Conservation (phyloP, 2,888 invertebrate genomes). For the Temnothorax unifasciatus region DNA sequence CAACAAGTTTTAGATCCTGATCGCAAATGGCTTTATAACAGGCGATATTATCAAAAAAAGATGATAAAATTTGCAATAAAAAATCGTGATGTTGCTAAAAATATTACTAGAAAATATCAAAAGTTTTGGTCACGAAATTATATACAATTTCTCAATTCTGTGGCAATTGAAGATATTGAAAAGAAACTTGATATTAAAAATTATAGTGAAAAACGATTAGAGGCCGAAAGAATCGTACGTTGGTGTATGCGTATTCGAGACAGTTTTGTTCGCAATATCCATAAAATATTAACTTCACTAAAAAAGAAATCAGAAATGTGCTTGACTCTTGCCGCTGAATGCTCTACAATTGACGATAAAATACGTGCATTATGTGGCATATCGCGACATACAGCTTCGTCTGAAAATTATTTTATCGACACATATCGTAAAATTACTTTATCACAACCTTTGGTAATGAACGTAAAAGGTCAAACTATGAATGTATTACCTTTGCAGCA, state of each 20-base stretch:
- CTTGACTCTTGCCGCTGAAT: not conserved
- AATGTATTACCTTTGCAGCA: too few species aligned
- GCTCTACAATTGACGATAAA: not conserved
- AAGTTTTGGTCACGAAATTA: not conserved
- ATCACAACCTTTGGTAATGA: too few species aligned
- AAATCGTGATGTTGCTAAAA: not conserved
- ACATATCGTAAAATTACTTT: too few species aligned
- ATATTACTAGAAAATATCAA: not conserved
- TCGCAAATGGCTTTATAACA: not conserved
- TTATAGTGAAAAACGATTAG: not conserved
- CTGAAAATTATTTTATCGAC: too few species aligned
- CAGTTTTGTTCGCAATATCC: not conserved
- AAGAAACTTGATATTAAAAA: not conserved
- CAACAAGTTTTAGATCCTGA: not conserved
- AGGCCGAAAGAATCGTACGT: not conserved
- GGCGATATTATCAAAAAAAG: not conserved
- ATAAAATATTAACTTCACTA: not conserved
- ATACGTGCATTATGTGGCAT: too few species aligned
- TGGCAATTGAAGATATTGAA: not conserved
- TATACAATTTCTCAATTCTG: not conserved
- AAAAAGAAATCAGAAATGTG: conserved; percentile 10
- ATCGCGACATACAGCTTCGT: too few species aligned
- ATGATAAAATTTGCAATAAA: not conserved
- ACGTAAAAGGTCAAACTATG: too few species aligned
- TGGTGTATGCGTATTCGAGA: not conserved